Evolutionary conservation across 1,140 invertebrate genomes (phyloP).

Genomic region (Microplitis mediator): DNA sequence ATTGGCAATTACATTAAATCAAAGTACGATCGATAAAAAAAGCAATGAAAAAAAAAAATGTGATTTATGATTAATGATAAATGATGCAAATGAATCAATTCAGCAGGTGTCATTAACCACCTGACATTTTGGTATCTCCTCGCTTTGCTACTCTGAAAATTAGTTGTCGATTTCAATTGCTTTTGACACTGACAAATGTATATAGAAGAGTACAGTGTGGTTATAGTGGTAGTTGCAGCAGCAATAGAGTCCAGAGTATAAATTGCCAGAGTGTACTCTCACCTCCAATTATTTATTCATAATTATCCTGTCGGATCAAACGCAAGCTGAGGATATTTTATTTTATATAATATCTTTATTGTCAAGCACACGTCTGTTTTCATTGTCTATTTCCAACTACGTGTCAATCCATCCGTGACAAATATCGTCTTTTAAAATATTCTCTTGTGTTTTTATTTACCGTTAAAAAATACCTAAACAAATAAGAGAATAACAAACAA

Average conservation of each 20-base stretch:
- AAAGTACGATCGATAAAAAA: not conserved
- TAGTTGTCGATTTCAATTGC: constrained; percentile 11
- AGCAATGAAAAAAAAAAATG: not conserved
- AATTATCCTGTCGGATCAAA: not conserved
- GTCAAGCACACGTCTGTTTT: too few species aligned
- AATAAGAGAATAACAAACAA: too few species aligned
- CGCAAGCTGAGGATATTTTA: not conserved
- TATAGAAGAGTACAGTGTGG: not conserved
- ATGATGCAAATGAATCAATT: constrained; percentile 6
- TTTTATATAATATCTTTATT: too few species aligned
- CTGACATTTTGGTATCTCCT: not conserved
- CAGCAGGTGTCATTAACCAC: not conserved
- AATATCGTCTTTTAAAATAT: not conserved
- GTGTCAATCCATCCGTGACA: not conserved
- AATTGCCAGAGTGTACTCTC: not conserved
- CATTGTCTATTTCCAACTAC: not conserved
- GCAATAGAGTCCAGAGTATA: too few species aligned
- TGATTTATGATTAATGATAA: not conserved
- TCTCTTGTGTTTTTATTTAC: too few species aligned
- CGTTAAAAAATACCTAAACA: too few species aligned
- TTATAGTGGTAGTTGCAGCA: not conserved
- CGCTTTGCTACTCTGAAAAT: not conserved
- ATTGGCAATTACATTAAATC: too few species aligned
- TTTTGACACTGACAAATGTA: constrained; percentile 12
- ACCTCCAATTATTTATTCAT: constrained; percentile 7